A percentile compares a stretch with the other conserved stretches of the same genome.
Evolutionary conservation across 2,113 vertebrate genomes (phyloP).

Genomic region (Leptosomus discolor): DNA sequence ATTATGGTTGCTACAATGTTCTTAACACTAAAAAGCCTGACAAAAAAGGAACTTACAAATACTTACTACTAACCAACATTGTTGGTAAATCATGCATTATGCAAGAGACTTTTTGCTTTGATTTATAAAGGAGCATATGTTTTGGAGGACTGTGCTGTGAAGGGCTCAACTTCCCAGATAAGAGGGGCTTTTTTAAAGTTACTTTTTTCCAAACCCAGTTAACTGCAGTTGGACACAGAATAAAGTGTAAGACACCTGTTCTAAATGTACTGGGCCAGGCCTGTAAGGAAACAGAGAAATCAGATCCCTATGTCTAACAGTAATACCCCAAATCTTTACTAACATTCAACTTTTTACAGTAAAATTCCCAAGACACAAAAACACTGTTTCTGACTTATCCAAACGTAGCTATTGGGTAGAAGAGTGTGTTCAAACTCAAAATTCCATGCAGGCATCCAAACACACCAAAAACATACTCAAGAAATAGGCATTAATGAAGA

Average conservation of each 20-base stretch:
- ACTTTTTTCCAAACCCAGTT: neutral
- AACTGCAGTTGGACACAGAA: neutral
- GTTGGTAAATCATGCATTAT: neutral
- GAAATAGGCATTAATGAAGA: neutral
- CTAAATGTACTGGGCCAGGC: neutral
- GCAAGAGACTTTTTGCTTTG: neutral
- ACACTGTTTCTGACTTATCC: neutral
- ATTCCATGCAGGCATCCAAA: neutral
- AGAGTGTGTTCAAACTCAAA: neutral
- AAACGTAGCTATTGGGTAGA: neutral
- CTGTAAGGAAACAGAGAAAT: neutral
- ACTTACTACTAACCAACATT: neutral
- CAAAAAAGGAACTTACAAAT: neutral
- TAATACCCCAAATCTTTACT: neutral
- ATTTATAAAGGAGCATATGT: neutral
- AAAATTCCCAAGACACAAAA: neutral
- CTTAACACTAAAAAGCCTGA: neutral
- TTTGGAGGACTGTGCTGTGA: neutral
- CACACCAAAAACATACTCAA: neutral
- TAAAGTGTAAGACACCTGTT: neutral
- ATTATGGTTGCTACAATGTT: neutral
- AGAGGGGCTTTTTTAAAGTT: neutral
- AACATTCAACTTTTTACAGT: neutral
- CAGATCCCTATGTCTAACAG: neutral
- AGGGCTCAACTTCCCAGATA: neutral